Evolutionary conservation across 2,113 vertebrate species (phyloP), one percentile per base, ranked within the genome.

Genomic region (Vanacampus margaritifer): DNA sequence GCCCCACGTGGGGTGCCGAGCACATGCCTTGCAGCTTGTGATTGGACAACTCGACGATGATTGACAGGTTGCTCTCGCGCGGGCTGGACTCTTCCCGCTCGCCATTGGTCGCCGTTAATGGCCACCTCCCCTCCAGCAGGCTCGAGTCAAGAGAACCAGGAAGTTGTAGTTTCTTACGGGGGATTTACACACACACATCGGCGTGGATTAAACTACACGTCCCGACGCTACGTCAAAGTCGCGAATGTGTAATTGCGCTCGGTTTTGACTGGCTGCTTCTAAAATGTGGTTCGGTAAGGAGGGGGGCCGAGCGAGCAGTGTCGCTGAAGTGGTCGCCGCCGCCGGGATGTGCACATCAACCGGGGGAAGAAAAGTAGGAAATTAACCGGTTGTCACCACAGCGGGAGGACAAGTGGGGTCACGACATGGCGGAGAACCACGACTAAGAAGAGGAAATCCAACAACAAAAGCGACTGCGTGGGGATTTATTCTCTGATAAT

Each of bases 181-280:
- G 21, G 67, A 70, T 62, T 63, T 78, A 70, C 76, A 70, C 75
- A 78, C 79, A 72, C 76, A 61, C 60, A 46, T 65, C 71, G 64
- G 71, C 73, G 26, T 58, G 70, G 81, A 80, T 75, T 63, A 81
- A 87, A 90, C 89, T 88, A 88, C 89, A 90, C 75, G 81, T 89
- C 87, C 87, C 85, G 53, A 81, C 79, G 75, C 36, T 70, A 5
- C 14, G 17, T 83, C 83, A 76, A 84, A 84, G 85, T 74, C 75
- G 80, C 80, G 79, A 82, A 83, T 84, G 75, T 84, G 85, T 87
- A 87, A 87, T 87, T 83, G 75, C 67, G 70, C 81, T 78, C 78
- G 51, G 50, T 37, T 26, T 41, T 32, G 81, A 86, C 80, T 81
- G 82, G 82, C 67, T 74, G 84, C 82, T 82, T 84, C 76, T 82